A percentile compares a stretch with the other conserved stretches of the same genome.
Conservation (phyloP, 2,797 vertebrate genomes). For the Sebastes oblongus region DNA sequence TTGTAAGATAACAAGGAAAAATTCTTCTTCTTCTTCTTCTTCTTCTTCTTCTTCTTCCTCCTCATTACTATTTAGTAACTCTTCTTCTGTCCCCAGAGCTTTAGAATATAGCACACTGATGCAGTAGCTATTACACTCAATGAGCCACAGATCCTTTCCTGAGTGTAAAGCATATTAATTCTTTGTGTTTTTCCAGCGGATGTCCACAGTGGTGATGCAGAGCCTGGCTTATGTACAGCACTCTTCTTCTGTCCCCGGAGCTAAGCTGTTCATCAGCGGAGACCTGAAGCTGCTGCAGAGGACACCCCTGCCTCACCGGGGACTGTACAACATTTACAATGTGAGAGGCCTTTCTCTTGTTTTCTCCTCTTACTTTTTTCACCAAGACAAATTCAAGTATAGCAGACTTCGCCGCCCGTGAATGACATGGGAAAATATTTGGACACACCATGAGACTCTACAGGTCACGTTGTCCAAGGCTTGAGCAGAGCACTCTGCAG, state of each 20-base stretch:
- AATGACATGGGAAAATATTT: background rate
- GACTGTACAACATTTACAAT: conserved; percentile 89
- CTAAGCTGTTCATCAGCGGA: conserved; percentile 87
- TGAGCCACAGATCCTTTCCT: background rate
- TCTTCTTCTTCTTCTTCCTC: too few species aligned
- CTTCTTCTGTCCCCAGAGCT: too few species aligned
- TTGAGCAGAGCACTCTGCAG: background rate
- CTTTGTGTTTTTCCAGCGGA: conserved; percentile 80
- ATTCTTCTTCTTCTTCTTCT: too few species aligned
- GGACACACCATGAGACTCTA: background rate
- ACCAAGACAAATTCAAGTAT: background rate
- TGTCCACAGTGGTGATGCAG: conserved; percentile 95
- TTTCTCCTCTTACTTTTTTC: background rate
- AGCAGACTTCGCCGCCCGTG: too few species aligned
- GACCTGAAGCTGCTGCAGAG: conserved; percentile 91
- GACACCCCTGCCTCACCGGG: conserved; percentile 85
- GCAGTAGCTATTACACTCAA: background rate
- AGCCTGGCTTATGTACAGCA: conserved; percentile 90
- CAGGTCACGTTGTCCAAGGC: background rate
- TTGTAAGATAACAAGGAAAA: too few species aligned
- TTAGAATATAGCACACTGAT: too few species aligned
- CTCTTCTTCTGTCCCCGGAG: conserved; percentile 87
- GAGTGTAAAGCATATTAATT: background rate
- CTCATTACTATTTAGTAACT: too few species aligned
- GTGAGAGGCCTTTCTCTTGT: conserved; percentile 74